Evolutionary conservation across 2,797 vertebrate species (phyloP), one percentile per base, ranked within the genome.

Genomic region (Muraenolepis orangiensis): DNA sequence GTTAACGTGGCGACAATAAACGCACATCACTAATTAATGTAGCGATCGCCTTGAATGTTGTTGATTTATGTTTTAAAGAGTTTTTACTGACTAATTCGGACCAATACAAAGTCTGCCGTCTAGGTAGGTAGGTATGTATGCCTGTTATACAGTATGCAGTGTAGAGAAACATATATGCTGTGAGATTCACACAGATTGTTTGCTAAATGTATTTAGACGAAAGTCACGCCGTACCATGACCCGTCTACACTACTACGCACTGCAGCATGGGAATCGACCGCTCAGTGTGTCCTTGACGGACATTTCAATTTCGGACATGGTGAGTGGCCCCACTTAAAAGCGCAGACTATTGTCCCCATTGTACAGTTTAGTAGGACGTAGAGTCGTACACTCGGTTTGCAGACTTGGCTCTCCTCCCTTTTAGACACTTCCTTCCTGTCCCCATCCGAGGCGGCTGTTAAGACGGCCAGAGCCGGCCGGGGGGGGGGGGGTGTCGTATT

Each of bases 1-100:
- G 1, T 57, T n/a, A n/a, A 75, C 26, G 34, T 81, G 72, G 51
- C 18, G 46, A 69, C 69, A 76, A 29, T 31, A 73, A 84, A 77
- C 67, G 38, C 69, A 69, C 69, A 28, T 38, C 72, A 38, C 51
- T 70, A 76, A 78, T 67, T 72, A 31, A 66, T 18, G 11, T 76
- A 16, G 5, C 23, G 23, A 16, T 23, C 70, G 51, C 72, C 32
- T 38, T 69, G 68, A 69, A 69, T n/a, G 32, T 32, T 3, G 30
- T 57, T 23, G 51, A 57, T n/a, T 23, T 10, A 23, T 57, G 51
- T 57, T 23, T 6, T 57, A n/a, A n/a, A 23, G 61, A 12, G 64
- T 66, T 66, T 12, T 66, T 18, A 26, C n/a, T 66, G 61, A 66
- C 26, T 66, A 23, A 28, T 3, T 29, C 14, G 6, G 64, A 30